phyloP scores from a whole-genome alignment of 2,113 vertebrate species.

The Protobothrops flavoviridis region DNA sequence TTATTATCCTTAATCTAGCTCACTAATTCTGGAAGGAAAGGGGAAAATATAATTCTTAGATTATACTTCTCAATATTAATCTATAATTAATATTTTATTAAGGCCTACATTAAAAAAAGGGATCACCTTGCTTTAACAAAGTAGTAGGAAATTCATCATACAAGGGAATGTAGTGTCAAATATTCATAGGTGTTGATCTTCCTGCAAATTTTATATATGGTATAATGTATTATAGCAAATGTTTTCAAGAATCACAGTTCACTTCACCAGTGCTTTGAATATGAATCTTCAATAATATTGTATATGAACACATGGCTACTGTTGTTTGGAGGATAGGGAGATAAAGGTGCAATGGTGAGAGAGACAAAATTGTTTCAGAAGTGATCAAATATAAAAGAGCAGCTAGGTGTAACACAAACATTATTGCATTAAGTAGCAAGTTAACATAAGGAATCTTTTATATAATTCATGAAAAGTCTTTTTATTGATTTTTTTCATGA shows the following conservation, averaged over 20 bases:
- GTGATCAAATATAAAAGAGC: not conserved
- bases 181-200: not conserved
- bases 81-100: not conserved
- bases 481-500: not conserved
- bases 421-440: not conserved
- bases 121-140: not conserved
- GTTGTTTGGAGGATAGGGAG: not conserved
- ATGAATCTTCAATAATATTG: not conserved
- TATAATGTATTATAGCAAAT: not conserved
- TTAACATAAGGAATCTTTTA: not conserved
- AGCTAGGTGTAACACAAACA: not conserved
- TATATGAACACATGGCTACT: not conserved
- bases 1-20: not conserved
- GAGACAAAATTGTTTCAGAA: not conserved
- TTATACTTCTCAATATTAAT: not conserved
- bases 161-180: not conserved
- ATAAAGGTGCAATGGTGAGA: not conserved
- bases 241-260: not conserved
- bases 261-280: not conserved
- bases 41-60: not conserved
- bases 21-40: not conserved
- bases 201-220: not conserved
- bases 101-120: not conserved
- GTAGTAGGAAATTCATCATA: not conserved
- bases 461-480: not conserved